phyloP scores from a whole-genome alignment of 2,113 vertebrate species.

The Otocyon megalotis region DNA sequence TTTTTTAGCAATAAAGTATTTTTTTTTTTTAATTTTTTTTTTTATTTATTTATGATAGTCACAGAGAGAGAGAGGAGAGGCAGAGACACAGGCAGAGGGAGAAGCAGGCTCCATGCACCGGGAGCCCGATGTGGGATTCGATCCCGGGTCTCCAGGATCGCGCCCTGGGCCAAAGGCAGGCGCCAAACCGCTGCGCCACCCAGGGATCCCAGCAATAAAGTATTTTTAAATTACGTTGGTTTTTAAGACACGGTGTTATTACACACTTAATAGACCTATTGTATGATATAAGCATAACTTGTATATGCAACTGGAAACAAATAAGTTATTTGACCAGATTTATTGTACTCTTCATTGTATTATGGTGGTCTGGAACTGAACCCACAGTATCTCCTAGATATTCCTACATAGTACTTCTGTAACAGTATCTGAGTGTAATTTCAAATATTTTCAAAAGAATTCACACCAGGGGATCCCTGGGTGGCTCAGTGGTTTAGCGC shows the following conservation, averaged over 20 bases:
- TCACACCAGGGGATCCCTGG: not conserved
- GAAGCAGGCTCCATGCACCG: too few relatives aligned
- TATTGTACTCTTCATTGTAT: not conserved
- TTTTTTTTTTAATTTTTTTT: too few relatives aligned
- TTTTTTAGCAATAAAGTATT: not conserved
- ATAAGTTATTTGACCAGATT: not conserved
- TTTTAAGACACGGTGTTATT: not conserved
- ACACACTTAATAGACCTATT: not conserved
- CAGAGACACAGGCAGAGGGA: too few relatives aligned
- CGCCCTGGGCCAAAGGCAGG: too few relatives aligned
- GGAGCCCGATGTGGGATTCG: too few relatives aligned
- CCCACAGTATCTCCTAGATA: not conserved
- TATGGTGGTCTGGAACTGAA: not conserved
- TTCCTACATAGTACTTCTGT: not conserved
- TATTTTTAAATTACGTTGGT: not conserved
- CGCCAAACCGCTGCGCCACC: too few relatives aligned
- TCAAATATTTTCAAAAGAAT: slow-evolving; percentile 10
- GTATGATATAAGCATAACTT: not conserved
- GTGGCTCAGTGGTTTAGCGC: too few relatives aligned
- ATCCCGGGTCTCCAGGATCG: too few relatives aligned
- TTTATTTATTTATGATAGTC: too few relatives aligned
- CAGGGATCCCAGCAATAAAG: too few relatives aligned
- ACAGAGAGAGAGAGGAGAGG: too few relatives aligned
- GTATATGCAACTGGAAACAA: not conserved
- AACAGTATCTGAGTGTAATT: not conserved